These are phyloP conservation scores for Lordiphosa stackelbergi DNA, from an alignment of 1,140 invertebrate genomes.

Conservation along the genomic window DNA sequence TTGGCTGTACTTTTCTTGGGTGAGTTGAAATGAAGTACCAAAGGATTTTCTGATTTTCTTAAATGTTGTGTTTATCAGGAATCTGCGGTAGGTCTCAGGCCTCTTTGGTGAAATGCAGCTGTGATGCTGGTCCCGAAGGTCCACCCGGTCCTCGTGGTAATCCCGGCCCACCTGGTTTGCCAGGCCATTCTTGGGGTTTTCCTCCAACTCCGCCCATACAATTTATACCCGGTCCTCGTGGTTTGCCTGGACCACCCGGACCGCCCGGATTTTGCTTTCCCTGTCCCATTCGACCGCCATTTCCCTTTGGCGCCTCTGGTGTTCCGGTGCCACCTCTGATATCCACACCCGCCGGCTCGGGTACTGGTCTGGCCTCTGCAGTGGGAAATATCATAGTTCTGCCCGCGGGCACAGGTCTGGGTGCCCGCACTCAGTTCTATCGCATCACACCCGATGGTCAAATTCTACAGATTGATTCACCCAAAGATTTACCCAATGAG, in stretches of 20 bases:
- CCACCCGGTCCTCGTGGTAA: constrained; percentile 34
- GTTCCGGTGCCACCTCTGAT: constrained; percentile 26
- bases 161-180: constrained; percentile 44
- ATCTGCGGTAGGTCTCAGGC: constrained; percentile 19
- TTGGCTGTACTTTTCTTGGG: constrained; percentile 30
- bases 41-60: neutral
- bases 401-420: constrained; percentile 23
- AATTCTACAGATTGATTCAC: constrained; percentile 42
- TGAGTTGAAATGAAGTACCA: constrained; percentile 13
- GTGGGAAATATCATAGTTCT: constrained; percentile 59
- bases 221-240: constrained; percentile 29
- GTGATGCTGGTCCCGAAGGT: constrained; percentile 48
- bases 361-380: constrained; percentile 17
- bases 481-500: constrained; percentile 38
- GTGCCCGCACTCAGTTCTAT: constrained; percentile 47
- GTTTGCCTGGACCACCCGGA: constrained; percentile 40
- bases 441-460: constrained; percentile 56
- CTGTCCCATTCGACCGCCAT: constrained; percentile 20
- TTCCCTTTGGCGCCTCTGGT: constrained; percentile 2
- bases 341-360: constrained; percentile 15
- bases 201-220: constrained; percentile 25
- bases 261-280: constrained; percentile 46
- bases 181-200: constrained; percentile 36
- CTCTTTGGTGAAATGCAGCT: constrained; percentile 51
- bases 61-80: constrained; percentile 14